Evolutionary conservation across 2,888 invertebrate species (phyloP).

Genomic region (Electrophaes corylata): DNA sequence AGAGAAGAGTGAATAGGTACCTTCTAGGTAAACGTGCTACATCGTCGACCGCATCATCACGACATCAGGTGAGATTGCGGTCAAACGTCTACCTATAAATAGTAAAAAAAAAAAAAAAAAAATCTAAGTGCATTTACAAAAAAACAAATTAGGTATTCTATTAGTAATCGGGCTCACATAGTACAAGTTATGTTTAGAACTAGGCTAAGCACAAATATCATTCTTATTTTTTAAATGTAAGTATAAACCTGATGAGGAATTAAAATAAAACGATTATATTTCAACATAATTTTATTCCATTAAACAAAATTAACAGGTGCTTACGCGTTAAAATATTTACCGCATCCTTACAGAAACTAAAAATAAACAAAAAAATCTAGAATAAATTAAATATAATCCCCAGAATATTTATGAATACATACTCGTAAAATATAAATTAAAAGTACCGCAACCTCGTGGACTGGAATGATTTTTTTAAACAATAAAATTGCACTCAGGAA

Average conservation of each 20-base stretch:
- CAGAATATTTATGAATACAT: constrained; percentile 50
- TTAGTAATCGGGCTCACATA: too few relatives aligned
- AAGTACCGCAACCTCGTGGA: constrained; percentile 62
- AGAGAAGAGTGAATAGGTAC: too few relatives aligned
- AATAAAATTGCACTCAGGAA: constrained; percentile 76
- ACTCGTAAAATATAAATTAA: constrained; percentile 43
- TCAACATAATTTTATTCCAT: constrained; percentile 80
- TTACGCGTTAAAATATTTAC: constrained; percentile 59
- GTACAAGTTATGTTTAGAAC: too few relatives aligned
- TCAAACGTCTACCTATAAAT: too few relatives aligned
- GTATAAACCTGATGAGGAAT: not conserved
- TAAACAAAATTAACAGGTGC: constrained; percentile 78
- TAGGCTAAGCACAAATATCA: too few relatives aligned
- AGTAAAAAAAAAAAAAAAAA: too few relatives aligned
- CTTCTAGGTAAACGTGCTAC: too few relatives aligned
- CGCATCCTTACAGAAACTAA: constrained; percentile 57
- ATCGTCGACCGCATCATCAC: too few relatives aligned
- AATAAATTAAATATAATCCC: constrained; percentile 48
- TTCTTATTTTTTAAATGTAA: too few relatives aligned
- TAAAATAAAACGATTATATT: constrained; percentile 41
- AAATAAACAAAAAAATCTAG: constrained; percentile 46
- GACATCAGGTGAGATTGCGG: too few relatives aligned
- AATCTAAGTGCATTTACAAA: too few relatives aligned
- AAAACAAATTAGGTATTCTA: too few relatives aligned
- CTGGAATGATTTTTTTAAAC: constrained; percentile 43